Evolutionary conservation across 1,140 invertebrate species (phyloP).

Genomic region (Caerostris extrusa): DNA sequence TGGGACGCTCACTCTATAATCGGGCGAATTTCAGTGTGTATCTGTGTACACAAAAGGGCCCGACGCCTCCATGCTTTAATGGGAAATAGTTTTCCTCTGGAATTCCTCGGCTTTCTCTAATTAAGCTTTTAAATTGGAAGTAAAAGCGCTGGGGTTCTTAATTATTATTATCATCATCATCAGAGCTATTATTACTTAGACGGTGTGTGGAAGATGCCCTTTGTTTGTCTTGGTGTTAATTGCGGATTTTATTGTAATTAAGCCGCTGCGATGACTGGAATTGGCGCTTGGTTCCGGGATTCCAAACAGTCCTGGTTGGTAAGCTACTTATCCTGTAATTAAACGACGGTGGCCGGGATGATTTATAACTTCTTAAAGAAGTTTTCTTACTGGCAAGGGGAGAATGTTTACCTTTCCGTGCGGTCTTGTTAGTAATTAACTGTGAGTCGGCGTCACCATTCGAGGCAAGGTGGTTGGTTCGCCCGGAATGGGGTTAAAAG

Average conservation of each 20-base stretch:
- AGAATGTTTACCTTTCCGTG: slow-evolving; percentile 11
- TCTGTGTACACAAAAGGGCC: background rate
- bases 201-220: background rate
- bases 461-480: too few species aligned
- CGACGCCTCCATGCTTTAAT: background rate
- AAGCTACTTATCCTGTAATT: slow-evolving; percentile 21
- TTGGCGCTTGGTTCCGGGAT: background rate
- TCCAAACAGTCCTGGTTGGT: background rate
- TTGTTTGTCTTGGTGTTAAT: slow-evolving; percentile 28
- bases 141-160: background rate
- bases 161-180: slow-evolving; percentile 33
- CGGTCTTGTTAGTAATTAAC: background rate
- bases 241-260: slow-evolving; percentile 34
- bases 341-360: background rate
- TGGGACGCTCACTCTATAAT: background rate
- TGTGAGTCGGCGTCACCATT: background rate
- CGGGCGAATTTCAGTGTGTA: background rate
- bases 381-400: background rate
- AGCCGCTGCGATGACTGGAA: background rate
- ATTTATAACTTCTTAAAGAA: background rate
- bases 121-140: slow-evolving; percentile 43
- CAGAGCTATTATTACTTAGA: background rate
- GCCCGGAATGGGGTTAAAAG: background rate
- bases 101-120: background rate
- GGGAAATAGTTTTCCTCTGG: slow-evolving; percentile 7